Conservation (phyloP, 1,140 invertebrate species). For the Ceratosolen solmsi region DNA sequence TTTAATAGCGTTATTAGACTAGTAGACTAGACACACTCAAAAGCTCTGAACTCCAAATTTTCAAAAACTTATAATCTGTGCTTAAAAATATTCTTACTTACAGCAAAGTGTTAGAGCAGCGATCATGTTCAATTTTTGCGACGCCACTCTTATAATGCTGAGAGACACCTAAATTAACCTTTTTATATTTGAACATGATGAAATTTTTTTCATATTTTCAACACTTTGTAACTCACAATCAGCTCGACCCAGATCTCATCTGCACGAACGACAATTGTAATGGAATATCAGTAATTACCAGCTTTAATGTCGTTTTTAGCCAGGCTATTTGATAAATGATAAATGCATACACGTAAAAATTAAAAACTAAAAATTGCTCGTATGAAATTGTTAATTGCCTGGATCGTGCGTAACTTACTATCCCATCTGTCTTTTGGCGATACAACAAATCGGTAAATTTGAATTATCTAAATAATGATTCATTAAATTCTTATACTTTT, state of each 20-base stretch:
- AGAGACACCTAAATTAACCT: conserved; percentile 3
- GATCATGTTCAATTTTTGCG: conserved; percentile 38
- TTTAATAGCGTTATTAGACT: too few relatives aligned
- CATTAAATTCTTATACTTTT: not conserved
- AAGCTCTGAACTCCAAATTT: too few relatives aligned
- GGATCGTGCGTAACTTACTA: too few relatives aligned
- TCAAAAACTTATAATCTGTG: not conserved
- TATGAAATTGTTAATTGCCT: not conserved
- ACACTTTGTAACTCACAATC: conserved; percentile 28
- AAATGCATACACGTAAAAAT: conserved; percentile 22
- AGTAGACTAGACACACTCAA: too few relatives aligned
- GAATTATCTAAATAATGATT: not conserved
- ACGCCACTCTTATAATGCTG: not conserved
- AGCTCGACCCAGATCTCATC: conserved; percentile 25
- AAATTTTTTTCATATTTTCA: conserved; percentile 38
- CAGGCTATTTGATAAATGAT: conserved; percentile 24
- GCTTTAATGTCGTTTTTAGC: conserved; percentile 17
- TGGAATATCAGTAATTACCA: conserved; percentile 12
- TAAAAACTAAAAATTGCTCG: not conserved
- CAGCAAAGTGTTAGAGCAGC: conserved; percentile 31
- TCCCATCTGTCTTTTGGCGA: too few relatives aligned
- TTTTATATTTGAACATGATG: conserved; percentile 48
- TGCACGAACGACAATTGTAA: conserved; percentile 11
- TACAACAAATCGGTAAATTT: too few relatives aligned
- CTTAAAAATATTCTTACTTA: conserved; percentile 30